Base-by-base conservation (phyloP, 2,888 invertebrate genomes). In the Cistogaster globosa region DNA sequence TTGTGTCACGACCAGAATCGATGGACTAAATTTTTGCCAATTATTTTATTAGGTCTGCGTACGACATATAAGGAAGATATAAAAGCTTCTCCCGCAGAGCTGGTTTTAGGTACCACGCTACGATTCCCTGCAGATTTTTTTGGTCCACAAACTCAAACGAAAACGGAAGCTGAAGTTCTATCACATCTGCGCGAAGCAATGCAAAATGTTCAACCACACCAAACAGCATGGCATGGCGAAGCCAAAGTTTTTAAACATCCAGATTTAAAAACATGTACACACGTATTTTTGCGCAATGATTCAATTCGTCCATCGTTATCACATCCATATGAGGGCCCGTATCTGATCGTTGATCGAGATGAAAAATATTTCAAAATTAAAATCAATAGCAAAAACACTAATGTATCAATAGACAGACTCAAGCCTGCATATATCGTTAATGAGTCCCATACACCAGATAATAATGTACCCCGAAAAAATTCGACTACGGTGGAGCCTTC, bases 1-100 rank as follows among this genome's bases (percentile, higher is more conserved):
- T 75, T 80, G 18, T 86, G 85, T 45, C 55, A 87, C 38, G 72
- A 72, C 7, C 42, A 83, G 9, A 75, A 42, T 12, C 42, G 42
- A 42, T 42, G 42, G 42, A 42, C 42, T 6, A 42, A 42, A 42
- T 42, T 42, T 12, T 42, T 42, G 12, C 12, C 42, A 12, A 11
- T 42, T 12, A 42, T 42, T 42, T 42, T 42, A 42, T 7, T 42
- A 12, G 42, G 42, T 3, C 12, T 12, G 7, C 42, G 42, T 6
- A 42, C 42, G 7, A 42, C 12, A 2, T 42, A 42, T 12, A 42
- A 42, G 12, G 12, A 42, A 12, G 42, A 42, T 7, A 42, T 42
- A 2, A 42, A 42, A 12, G 42, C 12, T 12, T 38, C 38, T 38
- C 38, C 38, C 8, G 38, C 38, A 7, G 7, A 38, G 38, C 4